Base-by-base conservation (phyloP, 53 echinoderm and acorn worm species). In the Astropecten irregularis region DNA sequence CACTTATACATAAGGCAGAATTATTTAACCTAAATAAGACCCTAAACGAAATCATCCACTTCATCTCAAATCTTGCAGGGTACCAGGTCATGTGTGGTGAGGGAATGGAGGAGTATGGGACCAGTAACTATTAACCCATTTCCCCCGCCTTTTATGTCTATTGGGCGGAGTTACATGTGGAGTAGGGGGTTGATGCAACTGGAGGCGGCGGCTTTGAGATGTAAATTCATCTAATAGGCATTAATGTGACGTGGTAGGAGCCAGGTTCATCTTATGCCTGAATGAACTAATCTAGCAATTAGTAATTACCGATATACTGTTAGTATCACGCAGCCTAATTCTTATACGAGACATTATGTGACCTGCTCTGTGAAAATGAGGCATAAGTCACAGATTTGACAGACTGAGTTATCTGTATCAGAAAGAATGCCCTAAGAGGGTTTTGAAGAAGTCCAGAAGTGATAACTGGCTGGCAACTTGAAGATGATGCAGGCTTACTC, bases 11-110 rank as follows among this genome's bases (percentile, higher is more conserved):
- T 19, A 62, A 28, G 16, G 42, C n/a, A 40, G 30, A 46, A 62
- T 44, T 62, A 32, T 79, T 79, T 79, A 79, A 62, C 79, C 79
- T 62, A 79, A 1, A 77, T 68, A 40, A 59, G 8, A 0, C 8
- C 5, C 37, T 6, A 49, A 26, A 23, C 16, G 42, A 42, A 42
- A 42, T 42, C 42, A 42, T 42, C 42, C 11, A 42, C 6, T 42
- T 11, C 42, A 42, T 42, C 42, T 42, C 6, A n/a, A n/a, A n/a
- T n/a, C n/a, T n/a, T n/a, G n/a, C n/a, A n/a, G n/a, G n/a, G n/a
- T n/a, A n/a, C n/a, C n/a, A n/a, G n/a, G n/a, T n/a, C n/a, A n/a
- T n/a, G n/a, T n/a, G n/a, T n/a, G n/a, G n/a, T 15, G 37, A 20
- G 25, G 40, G 57, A 1, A 25, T 57, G 2, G 3, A 2, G 38